Evolutionary conservation across 1,140 invertebrate species (phyloP).

Genomic region (Pissodes strobi): DNA sequence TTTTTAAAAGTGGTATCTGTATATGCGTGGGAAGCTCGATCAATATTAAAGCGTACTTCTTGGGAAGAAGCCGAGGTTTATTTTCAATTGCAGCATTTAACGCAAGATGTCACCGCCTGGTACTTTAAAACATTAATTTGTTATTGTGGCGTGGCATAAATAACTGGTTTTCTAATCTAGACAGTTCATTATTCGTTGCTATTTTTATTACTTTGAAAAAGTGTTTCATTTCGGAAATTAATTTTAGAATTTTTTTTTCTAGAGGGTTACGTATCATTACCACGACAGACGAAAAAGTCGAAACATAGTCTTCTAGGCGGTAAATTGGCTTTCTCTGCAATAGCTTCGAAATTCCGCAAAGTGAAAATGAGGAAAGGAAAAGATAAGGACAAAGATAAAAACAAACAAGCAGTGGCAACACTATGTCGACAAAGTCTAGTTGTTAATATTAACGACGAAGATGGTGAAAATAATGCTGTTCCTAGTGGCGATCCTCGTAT

Average conservation of each 20-base stretch:
- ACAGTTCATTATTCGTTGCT: too few species aligned
- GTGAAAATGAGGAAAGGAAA: slow-evolving; percentile 59
- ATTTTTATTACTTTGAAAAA: too few species aligned
- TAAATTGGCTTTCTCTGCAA: slow-evolving; percentile 64
- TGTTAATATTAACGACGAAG: slow-evolving; percentile 58
- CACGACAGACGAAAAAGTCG: slow-evolving; percentile 47
- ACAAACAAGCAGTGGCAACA: slow-evolving; percentile 63
- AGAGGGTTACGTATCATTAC: slow-evolving; percentile 55
- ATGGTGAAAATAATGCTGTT: background rate
- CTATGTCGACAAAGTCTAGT: slow-evolving; percentile 70
- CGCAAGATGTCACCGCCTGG: too few species aligned
- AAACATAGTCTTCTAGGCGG: slow-evolving; percentile 51
- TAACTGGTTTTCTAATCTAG: too few species aligned
- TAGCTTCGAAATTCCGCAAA: slow-evolving; percentile 68
- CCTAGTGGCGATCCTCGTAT: background rate
- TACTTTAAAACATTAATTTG: too few species aligned
- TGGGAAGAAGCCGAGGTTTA: too few species aligned
- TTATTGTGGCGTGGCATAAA: too few species aligned
- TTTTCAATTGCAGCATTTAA: too few species aligned
- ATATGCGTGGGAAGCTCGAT: too few species aligned
- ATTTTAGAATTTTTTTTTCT: slow-evolving; percentile 15
- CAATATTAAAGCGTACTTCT: too few species aligned
- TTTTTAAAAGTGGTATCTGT: too few species aligned
- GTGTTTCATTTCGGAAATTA: background rate
- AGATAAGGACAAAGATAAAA: slow-evolving; percentile 52